Evolutionary conservation across 2,113 vertebrate genomes (phyloP), one percentile per base, ranked within the genome.

Genomic region (Oostethus manadensis): DNA sequence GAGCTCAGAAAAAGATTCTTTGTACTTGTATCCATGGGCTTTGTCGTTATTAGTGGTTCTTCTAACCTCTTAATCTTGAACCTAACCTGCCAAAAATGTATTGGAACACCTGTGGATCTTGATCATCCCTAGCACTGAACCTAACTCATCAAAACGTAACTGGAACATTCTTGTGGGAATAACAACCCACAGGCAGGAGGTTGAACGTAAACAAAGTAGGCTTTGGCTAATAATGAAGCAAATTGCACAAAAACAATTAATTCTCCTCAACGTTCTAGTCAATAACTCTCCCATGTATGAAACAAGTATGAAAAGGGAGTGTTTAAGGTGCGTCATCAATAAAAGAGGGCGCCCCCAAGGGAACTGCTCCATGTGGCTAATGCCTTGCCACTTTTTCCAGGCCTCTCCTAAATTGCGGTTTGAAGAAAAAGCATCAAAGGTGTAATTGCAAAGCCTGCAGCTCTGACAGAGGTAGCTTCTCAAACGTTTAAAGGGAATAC

Each of bases 361-460:
- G 21, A 29, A 42, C 3, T 64, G 61, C 76, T 70, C 82, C 67
- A 49, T 29, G 26, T 29, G 26, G 57, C 59, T 67, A 29, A 67
- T 66, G 78, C 81, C 65, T 64, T 60, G 51, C 74, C 78, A 11
- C 59, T 54, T 58, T 75, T 72, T 70, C 60, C 63, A 38, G 56
- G 56, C 63, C 64, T 22, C 65, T 68, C 69, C 66, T 70, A 44
- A 73, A 78, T 64, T 71, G 60, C 23, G 51, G 61, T 68, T 77
- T 76, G 54, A 63, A 62, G 57, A 68, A 79, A 76, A 78, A 62
- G 57, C 69, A 82, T 85, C 79, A 85, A 84, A 90, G 80, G 61
- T 54, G 18, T 87, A 82, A 90, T 88, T 87, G 81, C 66, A 83
- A 67, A 81, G 78, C 84, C 83, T 81, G 70, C 60, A 76, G 82